Base-by-base conservation (phyloP, 2,113 vertebrate species). In the Mohoua ochrocephala region DNA sequence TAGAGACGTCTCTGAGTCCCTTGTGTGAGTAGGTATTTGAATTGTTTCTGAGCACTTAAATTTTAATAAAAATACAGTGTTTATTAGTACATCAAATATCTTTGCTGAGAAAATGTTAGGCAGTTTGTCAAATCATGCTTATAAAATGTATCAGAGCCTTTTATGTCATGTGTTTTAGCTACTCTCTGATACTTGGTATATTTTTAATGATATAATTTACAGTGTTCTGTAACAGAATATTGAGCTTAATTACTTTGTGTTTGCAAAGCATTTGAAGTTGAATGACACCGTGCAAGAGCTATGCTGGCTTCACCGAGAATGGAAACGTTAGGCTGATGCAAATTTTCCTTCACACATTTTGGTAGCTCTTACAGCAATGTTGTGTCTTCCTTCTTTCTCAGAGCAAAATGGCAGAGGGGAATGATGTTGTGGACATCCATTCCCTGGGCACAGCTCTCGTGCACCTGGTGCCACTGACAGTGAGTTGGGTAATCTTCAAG, bases 211-310 rank as follows among this genome's bases (percentile, higher is more conserved):
- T 68, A 23, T 9, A 53, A 57, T 73, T 91, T 84, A 52, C 23
- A 45, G 27, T 77, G 37, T 82, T 93, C 53, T 50, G 30, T 82
- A 83, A 89, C 45, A 86, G 57, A 94, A 80, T 80, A 84, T 52
- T 91, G 71, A 82, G 65, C 54, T 88, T 95, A 83, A 85, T 87
- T 70, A 75, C 60, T 83, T 79, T 17, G 17, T 87, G 59, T 82
- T 86, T 96, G 74, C 74, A 84, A 96, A 91, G 52, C 70, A 69
- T 68, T 91, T 93, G 21, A 84, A 95, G 61, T 77, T 57, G 82
- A 94, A 64, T 59, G 69, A 47, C n/a, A 57, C 37, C 0, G 0
- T 59, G 31, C 33, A 71, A 54, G 56, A 75, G 13, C 85, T 80
- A 13, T 35, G 28, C 70, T 77, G 50, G 61, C 65, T 87, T 84